Evolutionary conservation across 2,888 invertebrate genomes (phyloP), one percentile per base, ranked within the genome.

Genomic region (Lottia gigantea): DNA sequence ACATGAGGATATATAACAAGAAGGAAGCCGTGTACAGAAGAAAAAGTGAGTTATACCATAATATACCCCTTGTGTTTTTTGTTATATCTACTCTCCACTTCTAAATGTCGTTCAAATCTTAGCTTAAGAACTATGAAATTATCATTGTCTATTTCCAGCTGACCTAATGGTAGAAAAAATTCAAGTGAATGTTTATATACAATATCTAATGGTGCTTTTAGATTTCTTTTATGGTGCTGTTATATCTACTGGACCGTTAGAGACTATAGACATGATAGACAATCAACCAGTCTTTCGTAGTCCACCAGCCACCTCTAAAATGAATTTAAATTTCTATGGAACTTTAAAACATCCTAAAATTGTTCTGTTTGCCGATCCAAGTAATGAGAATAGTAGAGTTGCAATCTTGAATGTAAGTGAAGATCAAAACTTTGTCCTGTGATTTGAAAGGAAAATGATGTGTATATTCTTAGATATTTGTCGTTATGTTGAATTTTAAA

Each of bases 261-360:
- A 55, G 55, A 55, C 55, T 55, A 55, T 15, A 55, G 55, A 55
- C 23, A 23, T 19, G 7, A 19, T 23, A 19, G 19, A 55, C 19
- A 19, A 55, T 14, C 23, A 55, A 23, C 15, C 55, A 12, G 19
- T 55, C 55, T 11, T 19, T 11, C 8, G 7, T 65, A n/a, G 62
- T 11, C 65, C 73, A 11, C 71, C 72, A 46, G 67, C 74, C 14
- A 76, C 73, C 25, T 74, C 91, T 45, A 66, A 68, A 61, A 11
- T 91, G 90, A 6, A 91, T 90, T 88, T 94, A 45, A 92, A 93
- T 0, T 89, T 95, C 76, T 93, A 93, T 0, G 90, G 94, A 31
- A 92, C 93, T 81, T 91, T 94, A 79, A 92, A 94, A 46, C 92
- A 93, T 83, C 94, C 95, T 0, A 94, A 95, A 88, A 90, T 95